These are phyloP conservation scores for Drosophila quadrilineata DNA, from an alignment of 1,140 invertebrate species.

Conservation along the genomic window DNA sequence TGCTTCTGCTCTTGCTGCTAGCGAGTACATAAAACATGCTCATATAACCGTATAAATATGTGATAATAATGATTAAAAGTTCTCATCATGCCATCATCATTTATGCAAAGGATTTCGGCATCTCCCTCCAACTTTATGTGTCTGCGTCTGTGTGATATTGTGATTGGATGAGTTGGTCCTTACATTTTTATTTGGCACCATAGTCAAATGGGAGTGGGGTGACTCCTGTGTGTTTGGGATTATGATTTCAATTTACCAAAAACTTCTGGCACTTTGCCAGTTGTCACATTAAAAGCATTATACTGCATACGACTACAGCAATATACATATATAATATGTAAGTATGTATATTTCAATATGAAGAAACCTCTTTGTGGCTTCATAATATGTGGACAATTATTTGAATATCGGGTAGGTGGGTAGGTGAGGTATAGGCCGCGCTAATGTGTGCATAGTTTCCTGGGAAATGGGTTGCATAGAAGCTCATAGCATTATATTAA, in stretches of 20 bases:
- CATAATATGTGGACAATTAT: conserved; percentile 78
- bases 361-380: conserved; percentile 36
- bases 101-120: conserved; percentile 78
- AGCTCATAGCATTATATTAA: conserved; percentile 30
- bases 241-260: conserved; percentile 67
- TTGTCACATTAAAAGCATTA: conserved; percentile 15
- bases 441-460: background rate
- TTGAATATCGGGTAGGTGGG: conserved; percentile 78
- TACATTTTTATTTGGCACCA: conserved; percentile 78
- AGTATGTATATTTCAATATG: conserved; percentile 19
- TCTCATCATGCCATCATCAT: conserved; percentile 79
- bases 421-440: conserved; percentile 29
- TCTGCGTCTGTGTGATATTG: conserved; percentile 11
- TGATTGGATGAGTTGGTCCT: conserved; percentile 37
- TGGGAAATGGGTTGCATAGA: background rate
- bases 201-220: conserved; percentile 32
- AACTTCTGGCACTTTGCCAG: conserved; percentile 36
- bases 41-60: conserved; percentile 81
- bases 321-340: background rate
- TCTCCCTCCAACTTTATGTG: conserved; percentile 6
- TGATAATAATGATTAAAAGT: conserved; percentile 81
- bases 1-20: conserved; percentile 18
- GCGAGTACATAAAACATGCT: conserved; percentile 81
- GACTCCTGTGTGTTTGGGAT: conserved; percentile 35
- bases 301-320: background rate